Evolutionary conservation across 2,797 vertebrate species (phyloP).

Genomic region (Gephyroberyx darwinii): DNA sequence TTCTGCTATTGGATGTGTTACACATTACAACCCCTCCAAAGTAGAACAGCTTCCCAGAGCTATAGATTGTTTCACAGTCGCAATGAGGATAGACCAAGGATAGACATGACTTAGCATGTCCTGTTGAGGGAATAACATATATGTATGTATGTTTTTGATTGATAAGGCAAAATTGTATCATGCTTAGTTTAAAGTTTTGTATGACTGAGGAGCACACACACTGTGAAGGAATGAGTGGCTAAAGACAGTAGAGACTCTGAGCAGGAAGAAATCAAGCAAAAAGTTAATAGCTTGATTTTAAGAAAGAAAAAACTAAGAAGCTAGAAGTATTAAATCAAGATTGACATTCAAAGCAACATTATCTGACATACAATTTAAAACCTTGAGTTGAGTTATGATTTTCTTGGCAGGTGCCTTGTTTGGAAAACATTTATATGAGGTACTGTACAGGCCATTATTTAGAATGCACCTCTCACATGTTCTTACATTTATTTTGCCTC

Average conservation of each 20-base stretch:
- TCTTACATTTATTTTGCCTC: background rate
- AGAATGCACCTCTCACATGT: too few species aligned
- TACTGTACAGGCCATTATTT: too few species aligned
- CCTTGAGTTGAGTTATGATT: too few species aligned
- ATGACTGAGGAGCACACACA: too few species aligned
- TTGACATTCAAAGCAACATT: slow-evolving; percentile 45
- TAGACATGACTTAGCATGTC: background rate
- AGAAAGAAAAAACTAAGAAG: background rate
- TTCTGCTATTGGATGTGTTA: slow-evolving; percentile 17
- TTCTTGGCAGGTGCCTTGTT: too few species aligned
- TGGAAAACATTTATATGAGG: too few species aligned
- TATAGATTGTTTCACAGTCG: background rate
- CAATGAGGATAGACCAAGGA: background rate
- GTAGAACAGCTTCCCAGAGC: background rate
- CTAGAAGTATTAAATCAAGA: slow-evolving; percentile 2
- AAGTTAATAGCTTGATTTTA: slow-evolving; percentile 16
- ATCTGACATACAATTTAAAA: background rate
- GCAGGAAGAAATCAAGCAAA: background rate
- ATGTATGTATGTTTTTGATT: slow-evolving; percentile 23
- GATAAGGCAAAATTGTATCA: slow-evolving; percentile 6
- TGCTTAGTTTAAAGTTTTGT: too few species aligned
- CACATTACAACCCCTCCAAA: slow-evolving; percentile 14
- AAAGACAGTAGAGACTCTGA: slow-evolving; percentile 1
- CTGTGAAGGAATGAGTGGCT: background rate
- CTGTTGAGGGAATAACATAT: background rate